Evolutionary conservation across 2,113 vertebrate genomes (phyloP).

Genomic region (Lepisosteus oculatus): DNA sequence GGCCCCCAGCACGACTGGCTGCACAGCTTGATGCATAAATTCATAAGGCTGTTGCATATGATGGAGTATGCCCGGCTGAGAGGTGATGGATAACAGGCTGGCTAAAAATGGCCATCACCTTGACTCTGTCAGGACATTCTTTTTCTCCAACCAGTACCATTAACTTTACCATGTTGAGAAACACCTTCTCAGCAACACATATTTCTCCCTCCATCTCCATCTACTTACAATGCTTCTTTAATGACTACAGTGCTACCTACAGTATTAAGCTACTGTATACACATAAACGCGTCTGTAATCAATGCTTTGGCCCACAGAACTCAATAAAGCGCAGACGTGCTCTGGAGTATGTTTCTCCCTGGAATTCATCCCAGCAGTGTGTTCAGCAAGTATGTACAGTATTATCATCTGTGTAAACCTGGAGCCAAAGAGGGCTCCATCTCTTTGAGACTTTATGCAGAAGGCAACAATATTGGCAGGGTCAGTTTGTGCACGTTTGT

Average conservation of each 20-base stretch:
- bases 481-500: too few species aligned
- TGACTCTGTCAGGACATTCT: conserved; percentile 83
- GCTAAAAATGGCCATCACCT: conserved; percentile 84
- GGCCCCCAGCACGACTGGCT: conserved; percentile 80
- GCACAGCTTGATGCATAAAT: conserved; percentile 85
- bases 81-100: conserved; percentile 82
- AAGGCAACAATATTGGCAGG: too few species aligned
- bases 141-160: conserved; percentile 61
- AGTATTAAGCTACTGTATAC: neutral
- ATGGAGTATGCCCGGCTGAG: conserved; percentile 81
- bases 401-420: neutral
- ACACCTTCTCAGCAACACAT: neutral
- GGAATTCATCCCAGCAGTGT: neutral
- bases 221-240: neutral
- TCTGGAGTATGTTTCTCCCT: neutral
- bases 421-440: neutral
- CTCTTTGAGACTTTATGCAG: too few species aligned
- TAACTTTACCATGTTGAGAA: conserved; percentile 45
- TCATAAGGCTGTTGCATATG: conserved; percentile 83
- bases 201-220: neutral
- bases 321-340: neutral
- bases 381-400: neutral
- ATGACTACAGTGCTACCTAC: neutral
- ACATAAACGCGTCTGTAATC: neutral
- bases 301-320: neutral